phyloP scores from a whole-genome alignment of 1,140 invertebrate species.

The Linepithema humile region DNA sequence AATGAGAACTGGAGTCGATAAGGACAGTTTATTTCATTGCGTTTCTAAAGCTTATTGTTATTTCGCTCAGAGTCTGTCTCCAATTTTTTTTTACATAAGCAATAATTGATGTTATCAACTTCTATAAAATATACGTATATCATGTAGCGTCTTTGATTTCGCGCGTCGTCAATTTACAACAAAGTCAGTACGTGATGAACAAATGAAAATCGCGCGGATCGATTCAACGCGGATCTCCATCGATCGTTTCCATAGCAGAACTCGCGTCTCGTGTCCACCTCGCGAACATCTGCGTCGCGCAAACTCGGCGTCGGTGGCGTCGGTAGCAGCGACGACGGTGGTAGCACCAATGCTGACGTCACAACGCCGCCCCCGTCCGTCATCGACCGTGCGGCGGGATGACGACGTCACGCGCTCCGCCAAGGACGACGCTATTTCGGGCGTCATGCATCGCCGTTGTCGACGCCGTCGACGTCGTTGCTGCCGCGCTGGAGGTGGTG shows the following conservation, averaged over 20 bases:
- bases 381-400: slow-evolving; percentile 78
- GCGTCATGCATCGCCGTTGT: slow-evolving; percentile 69
- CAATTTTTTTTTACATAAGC: not conserved
- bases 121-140: not conserved
- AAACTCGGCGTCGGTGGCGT: slow-evolving; percentile 54
- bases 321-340: slow-evolving; percentile 49
- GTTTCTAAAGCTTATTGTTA: not conserved
- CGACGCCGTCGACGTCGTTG: slow-evolving; percentile 66
- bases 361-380: slow-evolving; percentile 79
- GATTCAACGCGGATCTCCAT: slow-evolving; percentile 22
- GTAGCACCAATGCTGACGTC: slow-evolving; percentile 75
- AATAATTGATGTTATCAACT: not conserved
- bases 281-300: slow-evolving; percentile 41
- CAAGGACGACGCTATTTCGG: slow-evolving; percentile 81
- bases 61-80: no score
- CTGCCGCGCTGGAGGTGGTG: slow-evolving; percentile 64
- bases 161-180: not conserved
- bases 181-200: not conserved
- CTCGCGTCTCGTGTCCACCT: slow-evolving; percentile 11
- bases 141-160: not conserved
- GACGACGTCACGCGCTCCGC: slow-evolving; percentile 76
- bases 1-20: no score
- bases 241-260: slow-evolving; percentile 1
- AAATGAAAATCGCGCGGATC: not conserved
- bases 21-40: not conserved